Evolutionary conservation across 2,113 vertebrate species (phyloP).

Genomic region (Mormyrus lacerda): DNA sequence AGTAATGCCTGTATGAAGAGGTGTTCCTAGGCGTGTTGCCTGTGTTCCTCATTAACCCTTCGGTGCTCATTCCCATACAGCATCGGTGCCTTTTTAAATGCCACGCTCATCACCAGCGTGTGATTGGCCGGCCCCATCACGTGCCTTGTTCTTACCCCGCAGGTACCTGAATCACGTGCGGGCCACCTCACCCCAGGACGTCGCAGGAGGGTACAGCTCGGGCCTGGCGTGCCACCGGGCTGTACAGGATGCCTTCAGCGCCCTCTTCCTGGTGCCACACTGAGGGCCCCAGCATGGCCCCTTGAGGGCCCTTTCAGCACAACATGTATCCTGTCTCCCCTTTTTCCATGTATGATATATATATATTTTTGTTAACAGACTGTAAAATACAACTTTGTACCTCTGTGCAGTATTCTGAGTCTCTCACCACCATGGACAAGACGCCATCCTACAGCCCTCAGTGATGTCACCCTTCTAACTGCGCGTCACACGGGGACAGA

Average conservation of each 20-base stretch:
- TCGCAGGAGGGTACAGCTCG: constrained; percentile 87
- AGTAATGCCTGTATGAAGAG: background rate
- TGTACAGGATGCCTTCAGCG: constrained; percentile 91
- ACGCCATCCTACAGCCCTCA: background rate
- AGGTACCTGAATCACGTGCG: constrained; percentile 94
- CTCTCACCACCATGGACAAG: background rate
- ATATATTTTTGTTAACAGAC: constrained; percentile 19
- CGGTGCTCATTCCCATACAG: background rate
- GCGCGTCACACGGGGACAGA: background rate
- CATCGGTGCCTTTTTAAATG: background rate
- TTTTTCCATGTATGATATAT: constrained; percentile 32
- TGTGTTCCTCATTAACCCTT: background rate
- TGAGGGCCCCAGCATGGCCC: constrained; percentile 24
- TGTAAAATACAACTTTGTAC: background rate
- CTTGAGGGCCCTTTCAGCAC: background rate
- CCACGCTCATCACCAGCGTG: background rate
- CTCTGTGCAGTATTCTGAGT: background rate
- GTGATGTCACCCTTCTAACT: background rate
- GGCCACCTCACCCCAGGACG: constrained; percentile 76
- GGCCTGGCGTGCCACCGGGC: constrained; percentile 88
- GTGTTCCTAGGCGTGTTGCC: background rate
- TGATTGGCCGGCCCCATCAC: background rate
- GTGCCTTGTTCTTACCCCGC: constrained; percentile 39
- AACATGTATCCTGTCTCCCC: constrained; percentile 10
- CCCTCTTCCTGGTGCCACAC: constrained; percentile 60